Base-by-base conservation (phyloP, 2,797 vertebrate genomes). In the Anguilla obscura region DNA sequence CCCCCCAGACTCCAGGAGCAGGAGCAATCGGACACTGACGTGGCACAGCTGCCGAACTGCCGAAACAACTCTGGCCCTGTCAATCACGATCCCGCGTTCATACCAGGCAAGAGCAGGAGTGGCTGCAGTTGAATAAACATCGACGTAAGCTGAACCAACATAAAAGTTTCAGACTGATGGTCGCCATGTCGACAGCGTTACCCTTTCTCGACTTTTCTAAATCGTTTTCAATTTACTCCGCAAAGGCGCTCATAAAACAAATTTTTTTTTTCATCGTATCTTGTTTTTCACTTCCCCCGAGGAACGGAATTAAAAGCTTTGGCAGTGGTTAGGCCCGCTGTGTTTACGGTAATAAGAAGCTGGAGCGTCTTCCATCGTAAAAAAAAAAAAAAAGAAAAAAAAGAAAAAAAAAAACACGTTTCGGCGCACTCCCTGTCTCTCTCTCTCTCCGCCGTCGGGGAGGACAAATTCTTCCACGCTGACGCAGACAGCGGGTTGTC, bases 391-490 rank as follows among this genome's bases (percentile, higher is more conserved):
- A 5, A 24, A 21, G 5, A 3, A 60, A 21, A 1, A 36, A 40
- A 3, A 40, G 0, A 40, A 0, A 40, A 40, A 40, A 36, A 40
- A 40, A 24, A 24, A 16, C 36, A 36, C 27, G 33, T 18, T 30
- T 10, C 21, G 40, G 3, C 63, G 24, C 87, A 45, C 83, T 71
- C 33, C 60, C 80, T 18, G 10, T 40, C 36, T 40, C 36, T 40
- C 36, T 40, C 24, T 52, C 58, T n/a, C 24, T 52, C 58, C 85
- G 16, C 85, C 7, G 21, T 85, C 66, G 7, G 69, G 85, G 66
- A 71, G 66, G 9, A 63, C 84, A 60, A 45, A 88, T 88, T 88
- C 87, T 83, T 76, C 83, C 87, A 7, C 84, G 10, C 87, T 88
- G 84, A 88, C 69, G 84, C 66, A 76, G 24, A 5, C 14, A 66